These are phyloP conservation scores for Lucilia sericata DNA, from an alignment of 1,140 invertebrate species.

Conservation along the genomic window DNA sequence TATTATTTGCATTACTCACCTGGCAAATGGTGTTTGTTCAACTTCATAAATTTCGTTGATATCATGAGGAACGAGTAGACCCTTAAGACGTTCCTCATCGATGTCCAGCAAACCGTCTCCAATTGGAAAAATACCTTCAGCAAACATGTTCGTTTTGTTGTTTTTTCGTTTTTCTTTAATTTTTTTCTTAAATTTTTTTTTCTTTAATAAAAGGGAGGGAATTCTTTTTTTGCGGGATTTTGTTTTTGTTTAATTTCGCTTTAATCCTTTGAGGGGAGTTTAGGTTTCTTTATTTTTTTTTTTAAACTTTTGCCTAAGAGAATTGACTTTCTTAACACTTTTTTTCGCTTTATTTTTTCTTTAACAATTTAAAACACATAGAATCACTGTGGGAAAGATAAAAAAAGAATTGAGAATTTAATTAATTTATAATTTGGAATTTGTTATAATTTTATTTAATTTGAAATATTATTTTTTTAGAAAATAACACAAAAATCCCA, in stretches of 20 bases:
- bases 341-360: neutral
- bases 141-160: constrained; percentile 59
- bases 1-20: constrained; percentile 69
- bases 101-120: constrained; percentile 76
- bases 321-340: neutral
- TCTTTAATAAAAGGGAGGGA: neutral
- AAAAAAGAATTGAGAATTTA: neutral
- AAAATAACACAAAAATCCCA: neutral
- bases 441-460: neutral
- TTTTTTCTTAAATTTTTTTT: constrained; percentile 35
- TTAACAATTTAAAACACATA: neutral
- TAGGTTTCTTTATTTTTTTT: neutral
- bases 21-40: constrained; percentile 78
- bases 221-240: neutral
- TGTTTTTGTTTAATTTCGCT: neutral
- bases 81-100: constrained; percentile 71
- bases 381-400: neutral
- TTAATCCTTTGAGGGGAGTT: neutral
- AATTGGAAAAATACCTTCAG: constrained; percentile 68
- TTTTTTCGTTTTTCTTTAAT: neutral
- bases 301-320: neutral
- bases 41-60: constrained; percentile 77
- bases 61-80: constrained; percentile 73
- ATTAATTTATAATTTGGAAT: neutral
- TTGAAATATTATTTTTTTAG: no score